These are phyloP conservation scores for Protonibea diacanthus DNA, from an alignment of 2,797 vertebrate species.

Conservation along the genomic window DNA sequence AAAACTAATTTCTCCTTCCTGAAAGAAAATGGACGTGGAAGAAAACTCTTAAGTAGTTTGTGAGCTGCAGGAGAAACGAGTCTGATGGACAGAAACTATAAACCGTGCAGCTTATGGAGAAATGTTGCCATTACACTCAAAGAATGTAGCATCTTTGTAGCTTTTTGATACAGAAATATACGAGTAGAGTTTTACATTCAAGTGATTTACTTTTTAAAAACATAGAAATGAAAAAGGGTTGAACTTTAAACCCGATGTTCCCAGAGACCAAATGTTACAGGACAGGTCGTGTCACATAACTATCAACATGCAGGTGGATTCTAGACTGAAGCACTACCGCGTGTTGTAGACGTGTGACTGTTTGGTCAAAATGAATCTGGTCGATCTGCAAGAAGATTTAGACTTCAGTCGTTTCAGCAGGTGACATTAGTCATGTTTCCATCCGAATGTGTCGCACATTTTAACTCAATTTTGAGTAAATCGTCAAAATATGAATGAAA, in stretches of 20 bases:
- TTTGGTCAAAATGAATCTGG: no score
- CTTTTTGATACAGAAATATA: conserved; percentile 64
- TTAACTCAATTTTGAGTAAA: no score
- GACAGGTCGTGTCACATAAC: not conserved
- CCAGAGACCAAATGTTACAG: not conserved
- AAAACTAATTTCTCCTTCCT: not conserved
- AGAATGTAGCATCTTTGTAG: conserved; percentile 57
- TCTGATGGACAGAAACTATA: not conserved
- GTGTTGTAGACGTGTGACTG: no score
- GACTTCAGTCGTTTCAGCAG: no score
- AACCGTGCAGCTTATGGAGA: conserved; percentile 30
- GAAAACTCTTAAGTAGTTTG: not conserved
- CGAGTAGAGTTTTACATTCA: conserved; percentile 44
- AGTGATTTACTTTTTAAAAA: not conserved
- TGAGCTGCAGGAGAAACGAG: not conserved
- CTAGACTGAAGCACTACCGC: no score
- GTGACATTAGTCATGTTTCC: no score
- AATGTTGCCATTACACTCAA: conserved; percentile 35
- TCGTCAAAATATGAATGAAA: no score
- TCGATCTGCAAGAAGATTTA: no score
- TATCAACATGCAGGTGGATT: no score
- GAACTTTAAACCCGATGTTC: not conserved
- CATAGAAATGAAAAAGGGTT: not conserved
- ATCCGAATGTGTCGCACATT: no score
- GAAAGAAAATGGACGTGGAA: not conserved